These are phyloP conservation scores for rat (Rattus norvegicus) DNA, from an alignment of 2,113 vertebrate genomes.

Conservation along the genomic window GRCr8 NC_086039.1:14812501-14813000, in stretches of 20 bases:
- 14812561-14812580: background rate
- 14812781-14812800: background rate
- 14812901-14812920: background rate
- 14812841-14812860: background rate
- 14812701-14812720: background rate
- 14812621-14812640: background rate
- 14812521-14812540: background rate
- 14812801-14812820: background rate
- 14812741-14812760: background rate
- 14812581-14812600: background rate
- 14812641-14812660: accelerated
- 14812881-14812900: background rate
- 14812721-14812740: background rate
- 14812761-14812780: background rate
- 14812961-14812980: background rate
- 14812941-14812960: background rate
- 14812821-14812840: background rate
- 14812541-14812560: background rate
- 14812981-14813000: background rate
- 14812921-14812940: background rate
- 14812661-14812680: background rate
- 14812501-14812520: background rate
- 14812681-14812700: background rate
- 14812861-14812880: background rate
- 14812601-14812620: background rate